A percentile compares a stretch with the other conserved stretches of the same genome.
Evolutionary conservation across 2,888 invertebrate genomes (phyloP).

Genomic region (Taphrorychus bicolor): DNA sequence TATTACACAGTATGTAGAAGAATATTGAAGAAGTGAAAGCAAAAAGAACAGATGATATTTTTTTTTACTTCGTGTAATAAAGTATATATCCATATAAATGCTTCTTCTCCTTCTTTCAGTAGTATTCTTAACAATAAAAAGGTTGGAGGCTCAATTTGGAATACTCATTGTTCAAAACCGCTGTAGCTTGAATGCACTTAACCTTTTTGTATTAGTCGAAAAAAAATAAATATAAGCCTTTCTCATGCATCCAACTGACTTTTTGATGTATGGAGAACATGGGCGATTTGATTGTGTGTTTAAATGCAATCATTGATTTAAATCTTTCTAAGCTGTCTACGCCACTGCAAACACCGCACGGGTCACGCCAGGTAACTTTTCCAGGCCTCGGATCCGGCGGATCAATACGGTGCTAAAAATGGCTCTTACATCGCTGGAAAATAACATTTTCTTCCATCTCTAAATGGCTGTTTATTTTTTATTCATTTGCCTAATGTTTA

Average conservation of each 20-base stretch:
- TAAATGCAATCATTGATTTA: background rate
- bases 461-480: background rate
- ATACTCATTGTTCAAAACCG: no score
- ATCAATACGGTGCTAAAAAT: slow-evolving; percentile 38
- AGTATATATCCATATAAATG: no score
- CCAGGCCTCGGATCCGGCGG: slow-evolving; percentile 33
- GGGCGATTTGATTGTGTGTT: background rate
- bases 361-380: slow-evolving; percentile 39
- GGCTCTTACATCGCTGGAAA: slow-evolving; percentile 28
- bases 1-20: no score
- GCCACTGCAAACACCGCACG: slow-evolving; percentile 25
- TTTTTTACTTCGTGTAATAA: no score
- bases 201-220: no score
- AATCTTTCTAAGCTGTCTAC: background rate
- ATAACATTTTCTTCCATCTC: slow-evolving; percentile 30
- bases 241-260: no score
- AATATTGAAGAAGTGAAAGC: no score
- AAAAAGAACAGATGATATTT: no score
- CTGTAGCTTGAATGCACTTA: no score
- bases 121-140: no score
- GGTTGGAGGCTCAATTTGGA: no score
- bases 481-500: background rate
- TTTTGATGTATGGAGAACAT: background rate
- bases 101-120: no score
- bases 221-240: background rate